Percentiles rank a stretch among this genome's conserved stretches.
Conservation (phyloP, 1,140 invertebrate species). For the Leptinotarsa texana region DNA sequence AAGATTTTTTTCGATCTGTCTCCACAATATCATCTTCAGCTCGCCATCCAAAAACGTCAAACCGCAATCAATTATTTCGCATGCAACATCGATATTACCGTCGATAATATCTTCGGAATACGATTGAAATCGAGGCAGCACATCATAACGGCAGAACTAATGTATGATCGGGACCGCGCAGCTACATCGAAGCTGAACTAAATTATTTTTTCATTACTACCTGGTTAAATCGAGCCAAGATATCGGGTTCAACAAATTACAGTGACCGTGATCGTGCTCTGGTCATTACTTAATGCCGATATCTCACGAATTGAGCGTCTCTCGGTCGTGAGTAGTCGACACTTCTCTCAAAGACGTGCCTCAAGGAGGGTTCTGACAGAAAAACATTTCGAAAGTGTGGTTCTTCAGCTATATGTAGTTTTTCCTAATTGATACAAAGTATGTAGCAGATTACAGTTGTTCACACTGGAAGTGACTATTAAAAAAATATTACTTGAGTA, state of each 20-base stretch:
- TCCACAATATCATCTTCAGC: background rate
- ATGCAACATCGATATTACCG: background rate
- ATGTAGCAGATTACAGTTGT: no score
- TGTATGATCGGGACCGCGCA: background rate
- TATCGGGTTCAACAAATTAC: constrained; percentile 51
- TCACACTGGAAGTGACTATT: no score
- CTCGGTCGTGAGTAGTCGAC: constrained; percentile 41
- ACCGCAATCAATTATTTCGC: background rate
- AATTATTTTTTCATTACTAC: constrained; percentile 43
- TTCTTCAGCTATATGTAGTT: no score
- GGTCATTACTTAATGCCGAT: constrained; percentile 45
- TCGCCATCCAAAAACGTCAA: background rate
- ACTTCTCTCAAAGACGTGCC: constrained; percentile 2
- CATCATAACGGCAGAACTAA: constrained; percentile 18
- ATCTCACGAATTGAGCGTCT: constrained; percentile 46
- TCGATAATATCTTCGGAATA: background rate
- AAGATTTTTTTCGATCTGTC: background rate
- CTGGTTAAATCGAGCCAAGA: constrained; percentile 42
- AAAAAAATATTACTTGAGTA: no score
- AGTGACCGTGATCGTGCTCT: constrained; percentile 48
- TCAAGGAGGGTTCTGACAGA: background rate
- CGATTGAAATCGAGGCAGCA: constrained; percentile 22
- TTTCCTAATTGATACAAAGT: no score
- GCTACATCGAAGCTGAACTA: constrained; percentile 25
- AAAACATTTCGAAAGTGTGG: no score